These are phyloP conservation scores for Fulmarus glacialis DNA, from an alignment of 2,113 vertebrate genomes.

Conservation along the genomic window DNA sequence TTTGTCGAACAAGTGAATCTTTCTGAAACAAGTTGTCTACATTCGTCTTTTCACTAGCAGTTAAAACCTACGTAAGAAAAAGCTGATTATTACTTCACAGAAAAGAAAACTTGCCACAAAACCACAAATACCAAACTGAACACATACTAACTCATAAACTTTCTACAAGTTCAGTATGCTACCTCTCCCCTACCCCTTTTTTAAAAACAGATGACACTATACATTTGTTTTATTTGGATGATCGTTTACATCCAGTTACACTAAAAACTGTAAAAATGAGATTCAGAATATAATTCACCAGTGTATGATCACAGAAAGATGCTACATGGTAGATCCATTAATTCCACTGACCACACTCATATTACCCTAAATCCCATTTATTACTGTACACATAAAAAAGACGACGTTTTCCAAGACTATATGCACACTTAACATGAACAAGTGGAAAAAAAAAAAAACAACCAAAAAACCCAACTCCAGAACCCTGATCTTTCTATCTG, in stretches of 20 bases:
- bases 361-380: not conserved
- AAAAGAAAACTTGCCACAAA: not conserved
- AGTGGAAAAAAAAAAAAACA: not conserved
- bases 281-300: not conserved
- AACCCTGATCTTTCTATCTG: not conserved
- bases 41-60: conserved; percentile 88
- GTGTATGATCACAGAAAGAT: not conserved
- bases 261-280: not conserved
- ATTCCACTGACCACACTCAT: not conserved
- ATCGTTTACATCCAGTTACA: not conserved
- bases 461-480: not conserved
- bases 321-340: not conserved
- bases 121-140: not conserved
- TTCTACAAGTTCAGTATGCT: not conserved
- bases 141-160: not conserved
- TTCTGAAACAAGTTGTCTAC: conserved; percentile 92
- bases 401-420: not conserved
- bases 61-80: conserved; percentile 79
- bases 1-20: conserved; percentile 90
- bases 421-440: not conserved
- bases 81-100: not conserved
- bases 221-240: not conserved
- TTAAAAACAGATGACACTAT: not conserved
- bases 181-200: not conserved
- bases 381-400: not conserved